phyloP scores from a whole-genome alignment of 2,888 invertebrate species.

The Aleiodes testaceus region DNA sequence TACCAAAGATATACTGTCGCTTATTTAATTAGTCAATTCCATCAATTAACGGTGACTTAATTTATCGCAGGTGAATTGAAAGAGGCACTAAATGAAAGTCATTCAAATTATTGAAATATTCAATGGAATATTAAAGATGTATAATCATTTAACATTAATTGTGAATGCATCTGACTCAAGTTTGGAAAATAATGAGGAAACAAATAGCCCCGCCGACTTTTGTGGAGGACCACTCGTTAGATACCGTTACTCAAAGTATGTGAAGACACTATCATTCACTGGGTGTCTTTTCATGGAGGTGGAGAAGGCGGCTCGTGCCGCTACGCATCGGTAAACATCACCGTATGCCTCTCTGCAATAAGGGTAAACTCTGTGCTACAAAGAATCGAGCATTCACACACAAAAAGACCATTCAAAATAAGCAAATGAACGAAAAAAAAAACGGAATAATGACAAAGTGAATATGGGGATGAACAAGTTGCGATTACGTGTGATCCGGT shows the following conservation, averaged over 20 bases:
- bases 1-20: no score
- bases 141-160: no score
- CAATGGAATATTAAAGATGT: no score
- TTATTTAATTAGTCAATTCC: no score
- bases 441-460: slow-evolving; percentile 6
- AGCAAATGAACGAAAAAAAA: not conserved
- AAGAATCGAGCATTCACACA: not conserved
- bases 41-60: no score
- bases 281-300: slow-evolving; percentile 30
- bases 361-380: slow-evolving; percentile 2
- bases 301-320: slow-evolving; percentile 41
- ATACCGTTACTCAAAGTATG: slow-evolving; percentile 43
- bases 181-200: not conserved
- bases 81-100: no score
- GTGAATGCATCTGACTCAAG: not conserved
- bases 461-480: slow-evolving; percentile 7
- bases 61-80: no score
- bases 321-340: slow-evolving; percentile 28
- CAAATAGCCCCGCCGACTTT: slow-evolving; percentile 9
- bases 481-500: slow-evolving; percentile 15
- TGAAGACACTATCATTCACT: slow-evolving; percentile 7
- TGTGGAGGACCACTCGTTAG: slow-evolving; percentile 43
- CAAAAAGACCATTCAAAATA: not conserved
- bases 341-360: slow-evolving; percentile 8
- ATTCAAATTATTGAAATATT: no score